Percentiles rank a stretch among this genome's conserved stretches.
phyloP scores from a whole-genome alignment of 2,888 invertebrate species.

The Morpho deidamia region DNA sequence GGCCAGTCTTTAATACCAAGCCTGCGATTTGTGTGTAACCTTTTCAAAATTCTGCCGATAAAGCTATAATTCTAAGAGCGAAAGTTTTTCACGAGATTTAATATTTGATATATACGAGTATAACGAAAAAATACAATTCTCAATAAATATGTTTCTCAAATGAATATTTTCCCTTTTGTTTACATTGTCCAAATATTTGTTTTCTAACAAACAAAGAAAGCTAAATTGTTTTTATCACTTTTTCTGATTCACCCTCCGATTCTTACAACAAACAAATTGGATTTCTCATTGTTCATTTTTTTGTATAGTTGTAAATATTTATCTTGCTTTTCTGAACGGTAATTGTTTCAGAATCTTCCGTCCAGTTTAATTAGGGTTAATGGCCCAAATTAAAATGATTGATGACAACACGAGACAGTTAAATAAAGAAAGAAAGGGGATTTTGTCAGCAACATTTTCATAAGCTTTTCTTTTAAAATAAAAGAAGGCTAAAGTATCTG shows the following conservation, averaged over 20 bases:
- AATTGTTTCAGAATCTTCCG: not conserved
- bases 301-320: not conserved
- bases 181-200: not conserved
- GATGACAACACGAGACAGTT: no score
- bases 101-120: no score
- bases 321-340: not conserved
- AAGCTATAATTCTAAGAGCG: no score
- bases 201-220: not conserved
- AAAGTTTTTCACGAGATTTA: no score
- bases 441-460: no score
- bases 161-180: not conserved
- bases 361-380: not conserved
- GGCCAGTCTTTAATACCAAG: no score
- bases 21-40: no score
- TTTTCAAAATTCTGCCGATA: no score
- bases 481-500: no score
- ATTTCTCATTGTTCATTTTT: not conserved
- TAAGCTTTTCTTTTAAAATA: no score
- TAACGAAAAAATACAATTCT: no score
- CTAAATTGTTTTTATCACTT: not conserved
- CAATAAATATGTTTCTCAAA: not conserved
- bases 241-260: not conserved
- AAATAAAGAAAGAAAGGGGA: no score
- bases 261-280: not conserved
- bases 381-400: not conserved